These are phyloP conservation scores for Omphaloscelis lunosa DNA, from an alignment of 2,888 invertebrate species.

Conservation along the genomic window DNA sequence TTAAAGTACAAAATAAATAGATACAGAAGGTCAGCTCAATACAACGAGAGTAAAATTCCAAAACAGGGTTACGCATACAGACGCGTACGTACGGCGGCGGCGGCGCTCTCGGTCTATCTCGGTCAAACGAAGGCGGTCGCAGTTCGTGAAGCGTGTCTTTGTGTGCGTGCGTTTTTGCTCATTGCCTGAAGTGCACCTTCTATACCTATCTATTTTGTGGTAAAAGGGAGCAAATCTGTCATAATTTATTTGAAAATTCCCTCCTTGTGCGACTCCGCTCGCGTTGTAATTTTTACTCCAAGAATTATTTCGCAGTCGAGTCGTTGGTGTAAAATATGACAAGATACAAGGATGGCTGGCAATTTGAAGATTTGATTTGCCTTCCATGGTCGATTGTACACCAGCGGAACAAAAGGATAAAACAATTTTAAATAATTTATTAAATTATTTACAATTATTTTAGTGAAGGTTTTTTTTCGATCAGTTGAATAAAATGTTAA, in stretches of 20 bases:
- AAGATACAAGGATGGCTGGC: not conserved
- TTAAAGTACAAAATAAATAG: conserved; percentile 2
- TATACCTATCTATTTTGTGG: not conserved
- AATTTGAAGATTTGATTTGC: not conserved
- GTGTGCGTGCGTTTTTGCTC: not conserved
- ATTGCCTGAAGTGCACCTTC: not conserved
- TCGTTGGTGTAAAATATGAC: not conserved
- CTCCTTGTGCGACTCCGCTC: not conserved
- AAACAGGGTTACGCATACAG: not conserved
- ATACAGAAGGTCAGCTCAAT: not conserved
- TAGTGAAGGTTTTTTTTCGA: not conserved
- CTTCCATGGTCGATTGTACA: not conserved
- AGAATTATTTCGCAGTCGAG: conserved; percentile 30
- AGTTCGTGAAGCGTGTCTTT: not conserved
- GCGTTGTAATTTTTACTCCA: conserved; percentile 22
- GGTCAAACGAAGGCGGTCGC: not conserved
- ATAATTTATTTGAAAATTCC: not conserved
- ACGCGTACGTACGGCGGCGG: not conserved
- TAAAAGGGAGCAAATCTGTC: not conserved
- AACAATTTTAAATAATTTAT: conserved; percentile 1
- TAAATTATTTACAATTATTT: conserved; percentile 1
- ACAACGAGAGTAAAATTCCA: not conserved
- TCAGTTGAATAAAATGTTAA: conserved; percentile 22
- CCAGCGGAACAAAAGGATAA: not conserved
- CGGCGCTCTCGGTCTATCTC: not conserved